Evolutionary conservation across 1,140 invertebrate species (phyloP), one percentile per base, ranked within the genome.

Genomic region (Drosophila takahashii): DNA sequence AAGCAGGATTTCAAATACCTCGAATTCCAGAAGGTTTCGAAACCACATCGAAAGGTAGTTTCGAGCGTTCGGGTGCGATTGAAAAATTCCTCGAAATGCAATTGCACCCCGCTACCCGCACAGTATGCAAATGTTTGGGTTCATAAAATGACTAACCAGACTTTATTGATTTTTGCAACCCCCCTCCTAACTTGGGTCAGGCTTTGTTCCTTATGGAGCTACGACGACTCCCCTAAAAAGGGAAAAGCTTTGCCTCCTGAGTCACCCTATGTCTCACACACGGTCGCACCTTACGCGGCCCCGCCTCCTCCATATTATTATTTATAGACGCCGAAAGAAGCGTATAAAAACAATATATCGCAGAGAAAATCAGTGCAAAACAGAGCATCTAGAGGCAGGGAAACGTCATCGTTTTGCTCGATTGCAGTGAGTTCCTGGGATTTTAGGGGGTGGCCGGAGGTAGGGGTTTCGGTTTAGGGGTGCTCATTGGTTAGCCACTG

Each of bases 141-240:
- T 72, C 27, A 26, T 26, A 54, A 61, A 67, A 39, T 73, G 58
- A 78, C 66, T 76, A 79, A 86, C 65, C 84, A 48, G 51, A 79
- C 70, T 64, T 56, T 79, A 86, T 86, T 86, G 83, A 86, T 86
- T 86, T 87, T 47, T 37, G 22, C 36, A 15, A 16, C 42, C 16
- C 53, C 26, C 13, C 32, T n/a, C 15, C 29, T 7, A 4, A 8
- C n/a, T 37, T 13, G 47, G 34, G 36, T 45, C 27, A 29, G 13
- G 45, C 51, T 51, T 48, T 54, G 47, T 34, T 61, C 13, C 52
- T 32, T 48, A 74, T 11, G 27, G 27, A 72, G 41, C 27, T 47
- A 42, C 34, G 42, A 26, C 56, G 34, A 34, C 56, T 59, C 32
- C 60, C 54, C 47, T 37, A 39, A 36, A 39, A 36, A 58, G 59